Evolutionary conservation across 2,888 invertebrate species (phyloP), one percentile per base, ranked within the genome.

Genomic region (Ochropacha duplaris): DNA sequence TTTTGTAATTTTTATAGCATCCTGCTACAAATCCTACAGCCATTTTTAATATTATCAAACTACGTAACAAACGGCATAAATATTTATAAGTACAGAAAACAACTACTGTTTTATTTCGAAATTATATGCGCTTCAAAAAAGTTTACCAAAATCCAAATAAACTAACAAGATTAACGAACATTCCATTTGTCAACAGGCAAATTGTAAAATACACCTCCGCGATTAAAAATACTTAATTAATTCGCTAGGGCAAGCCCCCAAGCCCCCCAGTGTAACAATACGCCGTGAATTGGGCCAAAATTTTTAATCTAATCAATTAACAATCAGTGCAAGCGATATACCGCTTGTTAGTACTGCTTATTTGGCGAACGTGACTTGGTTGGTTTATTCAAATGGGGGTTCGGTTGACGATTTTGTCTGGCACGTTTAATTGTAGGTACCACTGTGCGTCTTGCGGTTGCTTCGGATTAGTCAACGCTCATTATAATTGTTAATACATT

Each of bases 271-370:
- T 80, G 86, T 82, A 82, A 90, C 90, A 90, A 90, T 90, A 83
- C 84, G 78, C 81, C 74, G 79, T 59, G 86, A 85, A 87, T 91
- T 88, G 85, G 87, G 79, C 74, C 85, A 84, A 90, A 88, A 82
- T 90, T 92, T 92, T 90, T 92, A 93, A 93, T 92, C 88, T 85
- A 92, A 93, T 93, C 93, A 93, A 93, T 93, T 93, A 93, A 87
- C 93, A 93, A 93, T 93, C 93, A 93, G 90, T 87, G 91, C 89
- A 88, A 92, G 83, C 90, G 90, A 92, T 90, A 92, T 87, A 88
- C 87, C 87, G 88, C 91, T 92, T 89, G 92, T 92, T 92, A 91
- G 86, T 83, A 79, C 86, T 89, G 88, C 85, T 91, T 92, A 92
- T 92, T 92, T 90, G 86, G 76, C 60, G 87, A 83, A 92, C 92